Conservation (phyloP, 2,888 invertebrate species). For the Tryphoninae sp. region DNA sequence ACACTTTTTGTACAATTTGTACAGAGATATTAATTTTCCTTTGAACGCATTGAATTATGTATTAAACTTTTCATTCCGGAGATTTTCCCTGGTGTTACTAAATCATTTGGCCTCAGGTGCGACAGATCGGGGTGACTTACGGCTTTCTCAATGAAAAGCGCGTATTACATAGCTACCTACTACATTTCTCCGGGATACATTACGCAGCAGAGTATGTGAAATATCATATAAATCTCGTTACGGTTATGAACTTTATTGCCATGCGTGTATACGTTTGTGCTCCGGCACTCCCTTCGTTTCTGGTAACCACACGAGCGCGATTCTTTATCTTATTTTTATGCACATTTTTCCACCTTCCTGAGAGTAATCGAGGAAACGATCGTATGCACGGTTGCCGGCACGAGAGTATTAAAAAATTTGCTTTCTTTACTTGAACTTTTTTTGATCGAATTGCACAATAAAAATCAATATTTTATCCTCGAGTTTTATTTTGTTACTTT, state of each 20-base stretch:
- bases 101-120: constrained; percentile 4
- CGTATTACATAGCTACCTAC: neutral
- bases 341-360: neutral
- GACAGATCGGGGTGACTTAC: constrained; percentile 21
- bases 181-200: neutral
- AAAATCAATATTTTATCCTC: constrained; percentile 1
- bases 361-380: constrained; percentile 12
- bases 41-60: neutral
- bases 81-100: constrained; percentile 11
- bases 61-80: neutral
- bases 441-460: constrained; percentile 13
- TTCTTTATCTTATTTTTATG: constrained; percentile 3
- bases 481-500: neutral
- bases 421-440: constrained; percentile 35
- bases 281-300: constrained; percentile 30
- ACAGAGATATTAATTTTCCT: neutral
- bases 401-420: constrained; percentile 17
- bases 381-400: neutral
- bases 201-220: constrained; percentile 20
- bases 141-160: neutral
- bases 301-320: constrained; percentile 11
- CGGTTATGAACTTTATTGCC: constrained; percentile 30
- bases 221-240: constrained; percentile 50
- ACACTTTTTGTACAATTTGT: neutral
- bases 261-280: constrained; percentile 1